Base-by-base conservation (phyloP, 1,140 invertebrate species). In the Saxidomus purpurata region DNA sequence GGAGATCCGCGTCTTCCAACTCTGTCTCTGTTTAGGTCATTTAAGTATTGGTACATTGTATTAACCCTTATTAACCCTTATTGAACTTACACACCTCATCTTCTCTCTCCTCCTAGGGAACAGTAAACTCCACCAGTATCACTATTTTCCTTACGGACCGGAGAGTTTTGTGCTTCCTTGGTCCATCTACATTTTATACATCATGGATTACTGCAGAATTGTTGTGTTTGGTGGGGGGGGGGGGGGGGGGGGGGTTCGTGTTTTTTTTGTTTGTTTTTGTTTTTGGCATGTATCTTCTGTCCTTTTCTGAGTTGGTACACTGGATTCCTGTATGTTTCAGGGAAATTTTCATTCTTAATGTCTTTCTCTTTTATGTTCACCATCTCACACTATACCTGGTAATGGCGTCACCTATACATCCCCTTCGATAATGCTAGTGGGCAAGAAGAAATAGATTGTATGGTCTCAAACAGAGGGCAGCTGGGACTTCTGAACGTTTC, bases 41-140 rank as follows among this genome's bases (percentile, higher is more conserved):
- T 34, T 1, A 86, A 40, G 2, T 84, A 52, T 80, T 77, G 34
- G 55, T 85, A 88, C 79, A 47, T 88, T 38, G n/a, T n/a, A n/a
- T n/a, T n/a, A n/a, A n/a, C n/a, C n/a, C n/a, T n/a, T n/a, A n/a
- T n/a, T n/a, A n/a, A n/a, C 36, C 15, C 0, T n/a, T 49, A 34
- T 88, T 84, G 36, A 55, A 55, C 67, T 88, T 52, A 74, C 84
- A 31, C 2, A 76, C 52, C 69, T 89, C 87, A 25, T 87, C 59
- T n/a, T 0, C 59, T n/a, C 28, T 38, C n/a, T 81, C 55, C 28
- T 76, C 85, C 83, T 59, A 87, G 19, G 80, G 79, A 3, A n/a
- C 59, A 71, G 83, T 87, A 22, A 74, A 25, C 34, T 89, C 87
- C n/a, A 84, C 74, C 82, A 76, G 38, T 63, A 49, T n/a, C 59